These are phyloP conservation scores for Tokudaia tokunoshimensis DNA, from an alignment of 2,797 vertebrate species.

Conservation along the genomic window DNA sequence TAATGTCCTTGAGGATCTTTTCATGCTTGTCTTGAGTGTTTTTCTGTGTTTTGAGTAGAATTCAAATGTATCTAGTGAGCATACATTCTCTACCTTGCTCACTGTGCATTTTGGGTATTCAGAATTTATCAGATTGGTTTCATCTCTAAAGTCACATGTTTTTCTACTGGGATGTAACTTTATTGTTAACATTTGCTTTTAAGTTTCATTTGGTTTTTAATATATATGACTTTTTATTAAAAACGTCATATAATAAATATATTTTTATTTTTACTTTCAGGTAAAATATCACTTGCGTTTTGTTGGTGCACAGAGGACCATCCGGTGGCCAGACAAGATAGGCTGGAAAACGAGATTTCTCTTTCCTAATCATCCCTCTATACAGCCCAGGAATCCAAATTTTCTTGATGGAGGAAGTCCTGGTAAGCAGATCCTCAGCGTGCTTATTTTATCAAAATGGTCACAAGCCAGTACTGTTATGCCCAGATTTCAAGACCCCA, in stretches of 20 bases:
- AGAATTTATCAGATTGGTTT: not conserved
- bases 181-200: constrained; percentile 56
- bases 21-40: constrained; percentile 6
- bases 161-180: constrained; percentile 34
- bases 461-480: not conserved
- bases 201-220: constrained; percentile 42
- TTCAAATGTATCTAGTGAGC: not conserved
- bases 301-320: constrained; percentile 4
- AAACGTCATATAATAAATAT: no score
- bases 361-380: constrained; percentile 16
- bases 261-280: constrained; percentile 49
- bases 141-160: constrained; percentile 21
- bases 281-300: constrained; percentile 74
- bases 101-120: not conserved
- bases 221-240: constrained; percentile 41
- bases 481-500: not conserved
- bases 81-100: not conserved
- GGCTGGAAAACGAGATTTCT: constrained; percentile 63
- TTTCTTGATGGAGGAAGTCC: constrained; percentile 62
- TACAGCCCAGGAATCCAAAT: constrained; percentile 36
- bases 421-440: constrained; percentile 59
- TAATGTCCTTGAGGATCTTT: constrained; percentile 18
- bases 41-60: constrained; percentile 29
- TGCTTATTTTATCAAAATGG: not conserved
- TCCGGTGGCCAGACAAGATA: not conserved